Conservation (phyloP, 2,797 vertebrate species). For the Chloroceryle amazona region DNA sequence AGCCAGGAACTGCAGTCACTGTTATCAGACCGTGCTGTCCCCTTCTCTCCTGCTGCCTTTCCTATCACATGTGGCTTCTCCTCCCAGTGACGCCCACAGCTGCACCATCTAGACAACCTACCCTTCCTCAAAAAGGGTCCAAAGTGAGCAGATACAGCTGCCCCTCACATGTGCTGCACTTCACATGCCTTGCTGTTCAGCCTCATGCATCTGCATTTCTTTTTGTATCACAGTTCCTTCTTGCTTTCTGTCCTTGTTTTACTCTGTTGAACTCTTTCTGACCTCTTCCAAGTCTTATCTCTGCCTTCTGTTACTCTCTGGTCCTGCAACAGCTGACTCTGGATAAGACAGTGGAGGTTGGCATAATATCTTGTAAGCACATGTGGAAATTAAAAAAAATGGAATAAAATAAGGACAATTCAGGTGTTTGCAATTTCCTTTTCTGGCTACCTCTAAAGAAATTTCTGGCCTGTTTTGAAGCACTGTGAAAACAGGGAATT, state of each 20-base stretch:
- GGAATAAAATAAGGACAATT: background rate
- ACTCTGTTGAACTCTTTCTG: background rate
- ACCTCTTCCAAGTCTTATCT: background rate
- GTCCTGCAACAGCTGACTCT: background rate
- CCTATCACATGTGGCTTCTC: background rate
- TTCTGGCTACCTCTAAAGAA: background rate
- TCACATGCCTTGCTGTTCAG: background rate
- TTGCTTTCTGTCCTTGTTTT: background rate
- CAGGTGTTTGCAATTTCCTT: background rate
- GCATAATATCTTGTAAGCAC: background rate
- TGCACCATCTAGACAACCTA: background rate
- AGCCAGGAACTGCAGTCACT: background rate
- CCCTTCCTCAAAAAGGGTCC: background rate
- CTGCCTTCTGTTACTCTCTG: background rate
- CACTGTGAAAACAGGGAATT: background rate
- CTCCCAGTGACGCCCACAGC: background rate
- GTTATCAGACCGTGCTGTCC: background rate
- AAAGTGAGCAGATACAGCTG: background rate
- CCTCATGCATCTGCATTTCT: background rate
- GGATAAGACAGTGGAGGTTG: background rate
- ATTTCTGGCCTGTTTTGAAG: background rate
- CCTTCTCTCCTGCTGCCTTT: background rate
- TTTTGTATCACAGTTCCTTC: background rate
- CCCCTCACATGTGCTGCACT: background rate
- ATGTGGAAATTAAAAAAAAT: constrained; percentile 24